Evolutionary conservation across 2,797 vertebrate genomes (phyloP), one percentile per base, ranked within the genome.

Genomic region (Eulemur rubriventer): DNA sequence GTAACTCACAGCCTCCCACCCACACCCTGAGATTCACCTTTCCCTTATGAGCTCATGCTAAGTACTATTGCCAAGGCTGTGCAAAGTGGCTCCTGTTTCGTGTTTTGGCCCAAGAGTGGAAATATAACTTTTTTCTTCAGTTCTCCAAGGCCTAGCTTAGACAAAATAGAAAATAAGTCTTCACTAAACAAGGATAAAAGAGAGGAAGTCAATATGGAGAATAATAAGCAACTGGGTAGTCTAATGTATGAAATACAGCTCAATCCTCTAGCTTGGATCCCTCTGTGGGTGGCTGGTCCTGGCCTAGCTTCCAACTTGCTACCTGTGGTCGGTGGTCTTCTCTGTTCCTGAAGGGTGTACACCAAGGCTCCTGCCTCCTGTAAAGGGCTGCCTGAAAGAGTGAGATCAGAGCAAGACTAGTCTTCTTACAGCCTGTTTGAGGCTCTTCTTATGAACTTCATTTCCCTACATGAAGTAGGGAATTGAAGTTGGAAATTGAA

Each of bases 121-220:
- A 96, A 91, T 4, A 50, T 8, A 43, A 75, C 0, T 55, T 90
- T 72, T 84, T 67, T 73, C 81, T 94, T 97, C 24, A 57, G 38
- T 95, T 89, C 43, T 59, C n/a, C 38, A 75, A 94, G 86, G 41
- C 38, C 35, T 28, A 84, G n/a, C 41, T 81, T 13, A 95, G 35
- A 79, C 76, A 83, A 95, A 96, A 63, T 48, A 72, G 18, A 83
- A 96, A 89, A 89, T 24, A 86, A 94, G 43, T 73, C 16, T 89
- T 41, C 9, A 95, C 13, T 57, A 90, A 69, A n/a, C 7, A 89
- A 89, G 38, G 61, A 80, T 76, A 88, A 90, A 9, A 89, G 46
- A 89, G 81, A 92, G 28, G 16, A 81, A 70, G 69, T 72, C 52
- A 75, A 93, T 70, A 48, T 2, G 65, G 75, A 91, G 30, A 88